phyloP scores from a whole-genome alignment of 1,140 invertebrate genomes.

The Pogonus chalceus region DNA sequence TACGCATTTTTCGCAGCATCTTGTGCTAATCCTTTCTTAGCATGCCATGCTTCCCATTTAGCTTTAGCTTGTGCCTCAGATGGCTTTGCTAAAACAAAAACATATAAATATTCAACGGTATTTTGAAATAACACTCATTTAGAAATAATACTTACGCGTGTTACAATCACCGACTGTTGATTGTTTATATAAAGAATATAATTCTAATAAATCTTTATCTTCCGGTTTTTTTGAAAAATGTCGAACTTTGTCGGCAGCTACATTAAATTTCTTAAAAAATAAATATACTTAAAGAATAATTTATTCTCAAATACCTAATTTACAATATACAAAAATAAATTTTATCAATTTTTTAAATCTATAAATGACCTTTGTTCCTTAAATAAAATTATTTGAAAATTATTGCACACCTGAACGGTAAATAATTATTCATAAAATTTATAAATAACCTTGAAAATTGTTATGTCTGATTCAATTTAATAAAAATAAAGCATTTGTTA shows the following conservation, averaged over 20 bases:
- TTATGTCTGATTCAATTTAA: too few relatives aligned
- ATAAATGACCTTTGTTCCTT: too few relatives aligned
- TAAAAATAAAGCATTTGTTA: too few relatives aligned
- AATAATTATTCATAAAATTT: too few relatives aligned
- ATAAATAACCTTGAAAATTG: too few relatives aligned
- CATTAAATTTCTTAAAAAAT: slow-evolving; percentile 62
- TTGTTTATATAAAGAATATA: slow-evolving; percentile 87
- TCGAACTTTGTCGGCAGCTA: slow-evolving; percentile 77
- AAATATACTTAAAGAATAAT: slow-evolving; percentile 4
- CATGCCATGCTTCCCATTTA: slow-evolving; percentile 86
- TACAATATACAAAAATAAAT: too few relatives aligned
- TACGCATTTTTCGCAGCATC: slow-evolving; percentile 79
- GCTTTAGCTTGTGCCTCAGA: slow-evolving; percentile 86
- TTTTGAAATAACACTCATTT: background rate
- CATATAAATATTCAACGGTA: background rate
- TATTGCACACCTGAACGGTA: too few relatives aligned
- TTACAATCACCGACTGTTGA: slow-evolving; percentile 75
- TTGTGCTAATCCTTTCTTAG: slow-evolving; percentile 61
- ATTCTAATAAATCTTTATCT: slow-evolving; percentile 71
- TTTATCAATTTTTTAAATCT: too few relatives aligned
- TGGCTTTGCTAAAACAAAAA: slow-evolving; percentile 51
- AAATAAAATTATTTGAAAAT: too few relatives aligned
- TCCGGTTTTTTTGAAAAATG: slow-evolving; percentile 63
- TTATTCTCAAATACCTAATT: background rate
- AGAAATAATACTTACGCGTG: slow-evolving; percentile 48